Percentiles rank a stretch among this genome's conserved stretches.
Conservation (phyloP, 37 sponge, comb jelly and placozoan species). For the Lycopodina hypogea region DNA sequence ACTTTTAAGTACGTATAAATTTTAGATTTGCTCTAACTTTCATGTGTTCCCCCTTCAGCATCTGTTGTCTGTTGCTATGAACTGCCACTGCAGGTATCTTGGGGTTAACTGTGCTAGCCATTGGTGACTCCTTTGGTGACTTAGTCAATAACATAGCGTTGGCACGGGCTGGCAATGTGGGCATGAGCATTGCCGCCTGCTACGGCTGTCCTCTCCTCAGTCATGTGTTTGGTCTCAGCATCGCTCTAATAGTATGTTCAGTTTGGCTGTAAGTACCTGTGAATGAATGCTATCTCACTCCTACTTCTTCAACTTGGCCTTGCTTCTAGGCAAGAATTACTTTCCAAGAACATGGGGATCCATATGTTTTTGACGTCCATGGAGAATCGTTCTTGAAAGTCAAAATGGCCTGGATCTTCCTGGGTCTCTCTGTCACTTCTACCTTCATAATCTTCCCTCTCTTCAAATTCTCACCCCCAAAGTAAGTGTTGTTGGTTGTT, state of each 20-base stretch:
- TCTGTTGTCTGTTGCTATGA: too few relatives aligned
- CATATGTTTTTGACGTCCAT: slow-evolving; percentile 47
- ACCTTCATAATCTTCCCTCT: slow-evolving; percentile 67
- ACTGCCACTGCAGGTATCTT: slow-evolving; percentile 63
- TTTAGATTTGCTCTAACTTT: too few relatives aligned
- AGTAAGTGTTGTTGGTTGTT: slow-evolving; percentile 33
- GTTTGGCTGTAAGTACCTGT: too few relatives aligned
- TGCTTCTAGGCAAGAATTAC: slow-evolving; percentile 57
- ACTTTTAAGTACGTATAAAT: too few relatives aligned
- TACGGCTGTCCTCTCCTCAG: slow-evolving; percentile 89
- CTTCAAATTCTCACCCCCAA: slow-evolving; percentile 78
- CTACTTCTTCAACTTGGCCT: background rate
- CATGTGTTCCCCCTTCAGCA: too few relatives aligned
- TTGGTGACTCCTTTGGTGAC: slow-evolving; percentile 91
- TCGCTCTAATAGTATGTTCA: slow-evolving; percentile 78
- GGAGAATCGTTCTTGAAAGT: slow-evolving; percentile 38
- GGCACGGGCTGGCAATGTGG: slow-evolving; percentile 76
- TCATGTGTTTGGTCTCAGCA: slow-evolving; percentile 89
- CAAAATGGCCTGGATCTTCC: slow-evolving; percentile 88
- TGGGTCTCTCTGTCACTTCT: slow-evolving; percentile 61
- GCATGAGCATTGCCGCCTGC: slow-evolving; percentile 89
- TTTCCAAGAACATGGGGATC: slow-evolving; percentile 17
- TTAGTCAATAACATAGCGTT: slow-evolving; percentile 91
- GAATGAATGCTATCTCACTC: background rate
- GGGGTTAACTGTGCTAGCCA: slow-evolving; percentile 85